Percentiles rank a stretch among this genome's conserved stretches.
Evolutionary conservation across 2,113 vertebrate species (phyloP).

Genomic region (Sinocyclocheilus anophthalmus): DNA sequence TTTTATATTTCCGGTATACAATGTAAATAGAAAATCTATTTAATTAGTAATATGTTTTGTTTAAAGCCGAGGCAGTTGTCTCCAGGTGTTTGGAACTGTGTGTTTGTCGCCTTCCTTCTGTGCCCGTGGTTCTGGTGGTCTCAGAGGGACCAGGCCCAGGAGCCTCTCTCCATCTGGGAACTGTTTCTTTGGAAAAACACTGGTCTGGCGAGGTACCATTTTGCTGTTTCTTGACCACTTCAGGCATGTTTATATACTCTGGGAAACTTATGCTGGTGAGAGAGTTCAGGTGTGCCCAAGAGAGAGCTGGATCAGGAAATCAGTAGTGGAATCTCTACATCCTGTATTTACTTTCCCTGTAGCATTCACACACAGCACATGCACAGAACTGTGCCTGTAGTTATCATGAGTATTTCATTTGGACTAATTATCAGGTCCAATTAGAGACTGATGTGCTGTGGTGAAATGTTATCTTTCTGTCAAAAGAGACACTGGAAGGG

Average conservation of each 20-base stretch:
- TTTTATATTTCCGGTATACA: constrained; percentile 50
- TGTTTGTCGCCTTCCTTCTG: constrained; percentile 68
- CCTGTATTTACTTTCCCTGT: constrained; percentile 34
- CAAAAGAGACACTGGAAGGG: constrained; percentile 5
- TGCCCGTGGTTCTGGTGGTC: constrained; percentile 60
- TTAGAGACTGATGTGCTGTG: constrained; percentile 37
- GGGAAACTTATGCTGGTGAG: constrained; percentile 10
- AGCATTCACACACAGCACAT: constrained; percentile 20
- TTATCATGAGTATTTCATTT: constrained; percentile 19
- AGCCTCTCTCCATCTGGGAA: constrained; percentile 68
- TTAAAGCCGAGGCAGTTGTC: constrained; percentile 50
- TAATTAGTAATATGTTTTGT: constrained; percentile 69
- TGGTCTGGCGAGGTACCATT: constrained; percentile 57
- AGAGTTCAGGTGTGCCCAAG: constrained; percentile 9
- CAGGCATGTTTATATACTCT: constrained; percentile 70
- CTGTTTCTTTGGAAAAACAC: constrained; percentile 69
- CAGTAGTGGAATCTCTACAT: neutral
- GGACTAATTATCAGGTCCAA: constrained; percentile 40
- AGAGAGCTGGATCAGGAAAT: neutral
- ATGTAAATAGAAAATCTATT: constrained; percentile 59
- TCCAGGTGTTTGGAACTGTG: constrained; percentile 57
- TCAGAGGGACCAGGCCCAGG: constrained; percentile 63
- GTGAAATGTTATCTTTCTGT: constrained; percentile 34
- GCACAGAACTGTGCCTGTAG: constrained; percentile 38
- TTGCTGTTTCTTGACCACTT: constrained; percentile 68